Base-by-base conservation (phyloP, 1,140 invertebrate species). In the Pemphigus obesinymphae region DNA sequence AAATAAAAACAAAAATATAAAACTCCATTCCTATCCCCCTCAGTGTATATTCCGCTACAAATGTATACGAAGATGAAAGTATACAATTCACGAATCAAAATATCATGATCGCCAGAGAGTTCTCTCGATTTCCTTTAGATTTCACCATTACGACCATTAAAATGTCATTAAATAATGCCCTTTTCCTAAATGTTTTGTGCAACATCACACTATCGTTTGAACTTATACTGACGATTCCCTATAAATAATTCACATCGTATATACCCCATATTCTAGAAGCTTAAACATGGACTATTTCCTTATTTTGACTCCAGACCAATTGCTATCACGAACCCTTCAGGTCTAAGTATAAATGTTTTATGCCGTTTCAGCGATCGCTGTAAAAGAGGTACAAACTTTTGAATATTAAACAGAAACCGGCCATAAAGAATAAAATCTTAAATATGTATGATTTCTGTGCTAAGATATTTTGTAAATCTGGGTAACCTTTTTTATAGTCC, bases 181-280 rank as follows among this genome's bases (percentile, higher is more conserved):
- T 58, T 55, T 53, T 37, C n/a, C n/a, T 78, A 61, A 63, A 61
- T 80, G 76, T 45, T 63, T 80, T 53, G 37, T 63, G 10, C 23
- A 61, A 29, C 37, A 43, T 34, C 23, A 43, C 37, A 43, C 37
- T 80, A 26, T 31, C 76, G 34, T 80, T 63, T 31, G 48, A 76
- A 37, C 40, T 37, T 8, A n/a, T n/a, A 23, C 20, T 76, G 53
- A 55, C 73, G 20, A 26, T 80, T 80, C 23, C 55, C 55, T 80
- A 61, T 78, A 80, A 63, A 80, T 80, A 80, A 80, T 80, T 63
- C 76, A 80, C 76, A 37, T 63, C 58, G 23, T 40, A 63, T 63
- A n/a, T n/a, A 63, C 45, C 76, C 76, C 53, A 63, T 80, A 80
- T 61, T 23, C 20, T 31, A n/a, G 3, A 61, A 63, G 37, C 37